Conservation (phyloP, 2,797 vertebrate species). For the Morus bassanus region DNA sequence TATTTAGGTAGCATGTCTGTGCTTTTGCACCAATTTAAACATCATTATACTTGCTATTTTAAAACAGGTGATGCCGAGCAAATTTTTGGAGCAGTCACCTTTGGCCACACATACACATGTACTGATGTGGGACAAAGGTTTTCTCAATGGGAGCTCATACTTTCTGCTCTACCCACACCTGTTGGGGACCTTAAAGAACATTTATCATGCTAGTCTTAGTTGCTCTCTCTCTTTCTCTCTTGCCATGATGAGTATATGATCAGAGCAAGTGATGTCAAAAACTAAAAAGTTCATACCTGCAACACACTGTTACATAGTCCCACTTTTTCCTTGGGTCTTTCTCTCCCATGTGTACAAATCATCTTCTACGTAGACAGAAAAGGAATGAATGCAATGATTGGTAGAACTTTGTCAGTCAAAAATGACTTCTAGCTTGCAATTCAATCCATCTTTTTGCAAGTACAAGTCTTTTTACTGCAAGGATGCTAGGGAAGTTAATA, state of each 20-base stretch:
- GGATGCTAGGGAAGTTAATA: not conserved
- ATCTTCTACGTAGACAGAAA: fast-evolving
- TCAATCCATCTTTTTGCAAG: not conserved
- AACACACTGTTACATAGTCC: not conserved
- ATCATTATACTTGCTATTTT: not conserved
- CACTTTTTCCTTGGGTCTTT: not conserved
- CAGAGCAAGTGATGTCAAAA: not conserved
- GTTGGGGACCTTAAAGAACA: not conserved
- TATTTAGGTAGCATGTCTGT: not conserved
- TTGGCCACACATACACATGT: fast-evolving
- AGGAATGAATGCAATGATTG: not conserved
- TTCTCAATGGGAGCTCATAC: not conserved
- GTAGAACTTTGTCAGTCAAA: not conserved
- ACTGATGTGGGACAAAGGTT: not conserved
- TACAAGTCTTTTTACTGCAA: not conserved
- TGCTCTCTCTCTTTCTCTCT: not conserved
- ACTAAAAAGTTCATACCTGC: not conserved
- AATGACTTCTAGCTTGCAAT: not conserved
- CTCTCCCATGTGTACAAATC: not conserved
- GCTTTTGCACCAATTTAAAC: not conserved
- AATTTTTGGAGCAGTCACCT: not conserved
- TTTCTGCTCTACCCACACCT: not conserved
- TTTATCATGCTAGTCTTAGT: not conserved
- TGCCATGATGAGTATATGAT: not conserved
- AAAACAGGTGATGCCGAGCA: not conserved